Evolutionary conservation across 2,888 invertebrate genomes (phyloP).

Genomic region (Creontiades dilutus): DNA sequence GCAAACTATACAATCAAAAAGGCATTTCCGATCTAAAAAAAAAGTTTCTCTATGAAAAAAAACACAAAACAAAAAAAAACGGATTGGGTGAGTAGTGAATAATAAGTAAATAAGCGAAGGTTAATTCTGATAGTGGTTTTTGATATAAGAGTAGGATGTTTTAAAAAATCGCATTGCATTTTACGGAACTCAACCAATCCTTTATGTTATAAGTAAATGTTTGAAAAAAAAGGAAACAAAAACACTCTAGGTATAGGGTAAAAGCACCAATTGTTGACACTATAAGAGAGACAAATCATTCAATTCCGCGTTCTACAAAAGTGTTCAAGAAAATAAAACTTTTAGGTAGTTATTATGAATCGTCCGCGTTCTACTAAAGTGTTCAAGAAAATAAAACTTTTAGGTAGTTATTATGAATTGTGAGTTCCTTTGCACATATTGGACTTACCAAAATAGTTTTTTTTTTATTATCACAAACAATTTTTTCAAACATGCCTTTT

Average conservation of each 20-base stretch:
- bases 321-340: too few species aligned
- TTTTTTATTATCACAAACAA: too few species aligned
- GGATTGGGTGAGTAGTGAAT: slow-evolving; percentile 63
- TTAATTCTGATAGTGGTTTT: not conserved
- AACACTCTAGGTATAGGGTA: slow-evolving; percentile 37
- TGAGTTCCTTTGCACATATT: too few species aligned
- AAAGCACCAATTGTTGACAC: too few species aligned
- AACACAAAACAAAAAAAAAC: not conserved
- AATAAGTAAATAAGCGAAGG: not conserved
- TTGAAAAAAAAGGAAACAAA: slow-evolving; percentile 48
- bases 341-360: too few species aligned
- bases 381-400: too few species aligned
- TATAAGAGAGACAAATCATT: too few species aligned
- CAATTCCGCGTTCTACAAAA: too few species aligned
- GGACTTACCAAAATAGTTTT: too few species aligned
- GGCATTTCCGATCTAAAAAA: slow-evolving; percentile 1
- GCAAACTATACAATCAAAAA: slow-evolving; percentile 49
- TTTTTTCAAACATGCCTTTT: too few species aligned
- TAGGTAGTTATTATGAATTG: too few species aligned
- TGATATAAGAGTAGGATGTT: not conserved
- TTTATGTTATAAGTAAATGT: slow-evolving; percentile 15
- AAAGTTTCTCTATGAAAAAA: slow-evolving; percentile 40
- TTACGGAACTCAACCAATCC: slow-evolving; percentile 57
- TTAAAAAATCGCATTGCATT: not conserved
- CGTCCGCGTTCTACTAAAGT: too few species aligned